Evolutionary conservation across 37 sponge, comb jelly and placozoan genomes (phyloP).

Genomic region (Chondrosia reniformis): DNA sequence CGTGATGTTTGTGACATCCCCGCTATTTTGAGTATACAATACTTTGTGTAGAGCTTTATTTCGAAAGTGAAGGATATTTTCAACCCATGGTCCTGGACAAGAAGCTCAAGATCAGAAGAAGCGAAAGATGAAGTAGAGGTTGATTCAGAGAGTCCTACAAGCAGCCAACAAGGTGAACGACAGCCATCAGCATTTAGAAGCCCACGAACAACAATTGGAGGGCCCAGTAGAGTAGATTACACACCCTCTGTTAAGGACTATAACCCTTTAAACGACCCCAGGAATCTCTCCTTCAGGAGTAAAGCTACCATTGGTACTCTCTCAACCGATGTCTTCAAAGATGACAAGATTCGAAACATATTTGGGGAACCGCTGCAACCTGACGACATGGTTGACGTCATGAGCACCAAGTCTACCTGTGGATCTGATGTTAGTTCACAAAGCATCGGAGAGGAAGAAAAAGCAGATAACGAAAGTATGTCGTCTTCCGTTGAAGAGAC

Average conservation of each 20-base stretch:
- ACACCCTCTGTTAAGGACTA: background rate
- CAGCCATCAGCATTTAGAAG: background rate
- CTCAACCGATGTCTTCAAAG: background rate
- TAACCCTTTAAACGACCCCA: background rate
- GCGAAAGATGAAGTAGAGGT: background rate
- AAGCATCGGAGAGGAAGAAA: background rate
- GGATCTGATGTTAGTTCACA: slow-evolving; percentile 16
- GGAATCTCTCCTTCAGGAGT: background rate
- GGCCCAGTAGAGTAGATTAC: background rate
- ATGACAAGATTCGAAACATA: background rate
- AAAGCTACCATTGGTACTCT: background rate
- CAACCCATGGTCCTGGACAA: slow-evolving; percentile 46
- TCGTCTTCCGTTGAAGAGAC: too few species aligned
- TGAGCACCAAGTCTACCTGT: slow-evolving; percentile 15
- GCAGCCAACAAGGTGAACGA: background rate
- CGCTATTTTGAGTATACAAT: background rate
- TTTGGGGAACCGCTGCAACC: background rate
- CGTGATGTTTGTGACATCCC: background rate
- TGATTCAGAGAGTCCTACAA: background rate
- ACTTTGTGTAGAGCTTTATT: slow-evolving; percentile 26
- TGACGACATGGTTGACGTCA: too few species aligned
- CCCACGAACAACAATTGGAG: background rate
- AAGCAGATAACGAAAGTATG: background rate
- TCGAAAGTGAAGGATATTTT: slow-evolving; percentile 45
- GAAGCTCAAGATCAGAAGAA: background rate